Evolutionary conservation across 1,140 invertebrate genomes (phyloP), one percentile per base, ranked within the genome.

Genomic region (Heliconius eleuchia): DNA sequence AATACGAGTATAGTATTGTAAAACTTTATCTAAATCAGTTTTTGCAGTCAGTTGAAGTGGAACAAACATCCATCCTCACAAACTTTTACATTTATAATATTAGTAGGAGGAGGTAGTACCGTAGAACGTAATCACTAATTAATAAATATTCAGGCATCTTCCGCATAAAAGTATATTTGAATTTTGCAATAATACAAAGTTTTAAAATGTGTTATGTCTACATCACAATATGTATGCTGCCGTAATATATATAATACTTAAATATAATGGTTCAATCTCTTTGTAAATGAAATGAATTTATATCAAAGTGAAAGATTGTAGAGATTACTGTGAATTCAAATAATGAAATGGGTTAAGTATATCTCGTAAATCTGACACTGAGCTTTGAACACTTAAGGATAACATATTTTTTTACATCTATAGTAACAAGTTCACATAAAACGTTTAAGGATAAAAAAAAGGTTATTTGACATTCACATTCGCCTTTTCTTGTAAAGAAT

Each of bases 311-410:
- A 37, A 37, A 66, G 27, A 30, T 66, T 66, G 27, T 66, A 9
- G 23, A 66, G 60, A 66, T 66, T 66, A 66, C 60, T 23, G 60
- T 8, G 60, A 30, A 66, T 66, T 66, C 23, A 66, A 66, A 23
- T 27, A 66, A 66, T 66, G 27, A 66, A 66, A 66, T 66, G 60
- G 60, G 60, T 66, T 66, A 30, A 30, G 60, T 66, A 66, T 30
- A 66, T 66, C 60, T 66, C 60, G 27, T 66, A 66, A 66, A 66
- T 66, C 60, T 66, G 60, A 66, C 60, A 66, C 60, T 66, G 60
- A 66, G 60, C 27, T 66, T 66, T 30, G 27, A 66, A 11, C 27
- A 30, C 60, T 66, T 66, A 66, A 66, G 60, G 30, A 30, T 30
- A 66, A 66, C 30, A 66, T 30, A 30, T 66, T 66, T 30, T 37